These are phyloP conservation scores for Pocillopora verrucosa DNA, from an alignment of 64 coral and sea anemone species.

Conservation along the genomic window DNA sequence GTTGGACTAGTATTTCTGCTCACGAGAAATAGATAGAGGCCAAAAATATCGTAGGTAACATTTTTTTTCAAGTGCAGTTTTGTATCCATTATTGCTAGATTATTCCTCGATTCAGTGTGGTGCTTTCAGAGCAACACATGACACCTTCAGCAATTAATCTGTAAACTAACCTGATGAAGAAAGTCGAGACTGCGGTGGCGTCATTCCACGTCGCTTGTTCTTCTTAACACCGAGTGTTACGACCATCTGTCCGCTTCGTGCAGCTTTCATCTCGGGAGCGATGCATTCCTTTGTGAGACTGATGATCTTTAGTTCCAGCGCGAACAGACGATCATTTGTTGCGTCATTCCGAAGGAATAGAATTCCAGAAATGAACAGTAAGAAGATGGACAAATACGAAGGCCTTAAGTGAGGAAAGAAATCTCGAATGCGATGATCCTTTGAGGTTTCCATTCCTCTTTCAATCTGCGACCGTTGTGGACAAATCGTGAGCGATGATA, in stretches of 20 bases:
- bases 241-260: background rate
- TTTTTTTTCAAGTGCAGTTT: no score
- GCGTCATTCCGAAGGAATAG: conserved; percentile 6
- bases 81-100: no score
- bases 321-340: background rate
- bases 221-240: background rate
- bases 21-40: no score
- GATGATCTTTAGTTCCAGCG: background rate
- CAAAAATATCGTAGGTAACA: no score
- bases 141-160: no score
- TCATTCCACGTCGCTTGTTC: background rate
- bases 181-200: background rate
- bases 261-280: background rate
- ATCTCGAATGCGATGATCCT: background rate
- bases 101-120: no score
- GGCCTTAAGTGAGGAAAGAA: background rate
- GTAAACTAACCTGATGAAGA: background rate
- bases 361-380: conserved; percentile 19
- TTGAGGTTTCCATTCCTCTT: background rate
- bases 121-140: no score
- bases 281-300: background rate
- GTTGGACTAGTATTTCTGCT: no score
- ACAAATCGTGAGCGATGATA: no score
- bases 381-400: background rate
- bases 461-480: no score